Conservation (phyloP, 2,888 invertebrate species). For the Dasypogon diadema region DNA sequence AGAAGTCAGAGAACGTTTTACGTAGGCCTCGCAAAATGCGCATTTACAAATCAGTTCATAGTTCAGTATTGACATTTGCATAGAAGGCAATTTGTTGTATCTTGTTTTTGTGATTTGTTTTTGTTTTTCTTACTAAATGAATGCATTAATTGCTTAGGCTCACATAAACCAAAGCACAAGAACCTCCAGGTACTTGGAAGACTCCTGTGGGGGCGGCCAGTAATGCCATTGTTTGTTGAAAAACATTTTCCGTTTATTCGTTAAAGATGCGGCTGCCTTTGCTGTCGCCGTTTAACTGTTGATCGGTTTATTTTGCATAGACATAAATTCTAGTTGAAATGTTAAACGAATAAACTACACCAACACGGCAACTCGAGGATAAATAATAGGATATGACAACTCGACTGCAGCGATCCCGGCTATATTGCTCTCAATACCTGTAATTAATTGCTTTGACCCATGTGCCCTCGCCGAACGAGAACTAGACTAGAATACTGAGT, state of each 20-base stretch:
- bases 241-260: constrained; percentile 31
- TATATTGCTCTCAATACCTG: constrained; percentile 25
- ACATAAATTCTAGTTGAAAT: constrained; percentile 43
- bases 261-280: constrained; percentile 45
- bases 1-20: constrained; percentile 32
- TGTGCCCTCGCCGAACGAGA: neutral
- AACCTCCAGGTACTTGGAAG: constrained; percentile 10
- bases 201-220: constrained; percentile 44
- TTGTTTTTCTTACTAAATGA: constrained; percentile 38
- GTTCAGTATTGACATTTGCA: constrained; percentile 53
- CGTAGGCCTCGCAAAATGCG: constrained; percentile 46
- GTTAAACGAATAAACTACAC: constrained; percentile 34
- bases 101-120: constrained; percentile 17
- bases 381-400: constrained; percentile 31
- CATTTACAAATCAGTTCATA: constrained; percentile 56
- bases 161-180: constrained; percentile 18
- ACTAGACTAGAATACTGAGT: neutral
- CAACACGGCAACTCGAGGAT: constrained; percentile 36
- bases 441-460: constrained; percentile 37
- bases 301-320: constrained; percentile 46
- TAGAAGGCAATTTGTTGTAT: constrained; percentile 49
- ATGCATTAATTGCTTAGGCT: constrained; percentile 46
- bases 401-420: neutral
- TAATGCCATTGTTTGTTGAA: constrained; percentile 39
- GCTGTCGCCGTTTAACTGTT: constrained; percentile 37